A percentile compares a stretch with the other conserved stretches of the same genome.
Conservation (phyloP, 37 sponge, comb jelly and placozoan genomes). For the Beroe ovata region DNA sequence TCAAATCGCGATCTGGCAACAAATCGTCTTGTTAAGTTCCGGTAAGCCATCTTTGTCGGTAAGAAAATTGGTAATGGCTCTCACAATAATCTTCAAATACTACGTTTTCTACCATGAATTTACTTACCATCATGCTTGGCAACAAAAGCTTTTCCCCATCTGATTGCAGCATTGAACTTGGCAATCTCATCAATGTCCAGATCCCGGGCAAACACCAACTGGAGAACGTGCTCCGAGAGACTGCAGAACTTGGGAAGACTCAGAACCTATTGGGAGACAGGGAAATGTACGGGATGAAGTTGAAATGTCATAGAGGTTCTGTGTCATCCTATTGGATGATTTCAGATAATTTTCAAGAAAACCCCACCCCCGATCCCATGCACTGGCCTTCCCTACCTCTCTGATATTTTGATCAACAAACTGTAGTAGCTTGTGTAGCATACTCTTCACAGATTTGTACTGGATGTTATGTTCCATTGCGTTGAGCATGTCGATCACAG, state of each 20-base stretch:
- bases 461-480: conserved; percentile 47
- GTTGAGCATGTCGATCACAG: conserved; percentile 17
- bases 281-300: too few species aligned
- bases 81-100: too few species aligned
- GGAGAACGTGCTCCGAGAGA: conserved; percentile 48
- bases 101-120: too few species aligned
- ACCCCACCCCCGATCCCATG: too few species aligned
- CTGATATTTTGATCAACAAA: conserved; percentile 40
- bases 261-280: too few species aligned
- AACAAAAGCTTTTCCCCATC: conserved; percentile 82
- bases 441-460: conserved; percentile 34
- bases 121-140: conserved; percentile 46
- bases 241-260: conserved; percentile 26
- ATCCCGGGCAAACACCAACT: conserved; percentile 59
- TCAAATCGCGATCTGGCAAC: conserved; percentile 8
- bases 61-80: too few species aligned
- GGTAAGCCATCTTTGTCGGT: too few species aligned
- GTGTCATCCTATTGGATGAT: too few species aligned
- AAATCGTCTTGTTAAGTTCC: too few species aligned
- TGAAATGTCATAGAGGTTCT: too few species aligned
- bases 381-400: too few species aligned
- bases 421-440: conserved; percentile 50
- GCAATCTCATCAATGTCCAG: conserved; percentile 72
- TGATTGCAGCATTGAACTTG: conserved; percentile 88
- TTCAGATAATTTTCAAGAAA: too few species aligned